Evolutionary conservation across 2,888 invertebrate species (phyloP), one percentile per base, ranked within the genome.

Genomic region (Sminthurinus aureus): DNA sequence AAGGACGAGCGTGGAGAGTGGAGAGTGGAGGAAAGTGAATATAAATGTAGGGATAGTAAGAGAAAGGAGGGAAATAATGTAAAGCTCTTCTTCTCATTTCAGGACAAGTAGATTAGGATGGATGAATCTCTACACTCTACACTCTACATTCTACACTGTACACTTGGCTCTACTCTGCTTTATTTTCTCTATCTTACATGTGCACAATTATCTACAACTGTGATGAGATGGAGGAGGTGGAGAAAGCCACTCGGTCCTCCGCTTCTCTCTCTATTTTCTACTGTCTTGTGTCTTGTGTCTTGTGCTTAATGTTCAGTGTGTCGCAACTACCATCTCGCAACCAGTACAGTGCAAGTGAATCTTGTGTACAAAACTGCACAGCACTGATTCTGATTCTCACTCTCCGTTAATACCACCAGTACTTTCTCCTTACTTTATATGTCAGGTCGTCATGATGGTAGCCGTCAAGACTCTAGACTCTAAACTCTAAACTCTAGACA

Each of bases 21-120:
- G n/a, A n/a, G n/a, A n/a, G 58, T 6, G 1, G 58, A 58, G 18
- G 13, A 58, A 15, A 58, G 58, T 15, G 15, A 58, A 58, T 58
- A 58, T 18, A 18, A 18, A 9, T 18, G 58, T 58, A 9, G 15
- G 58, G 58, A 58, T 18, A 2, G 15, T 58, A 58, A 18, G 58
- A 58, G 15, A 58, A 15, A 18, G 58, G 58, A 20, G 18, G 6
- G 24, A 73, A 20, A 73, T 15, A 69, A 26, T 24, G 24, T 76
- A 76, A 52, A 52, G 76, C 76, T 76, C 24, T 52, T 38, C 3
- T 1, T 13, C 51, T 76, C 76, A 76, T 76, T 58, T 76, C 76
- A 18, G 2, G 58, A 76, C 58, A 76, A 76, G 58, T 76, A 76
- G 76, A 76, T 76, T 76, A 76, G 22, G 76, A 76, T 76, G 22